Base-by-base conservation (phyloP, 2,888 invertebrate genomes). In the Ceratothoa steindachneri region DNA sequence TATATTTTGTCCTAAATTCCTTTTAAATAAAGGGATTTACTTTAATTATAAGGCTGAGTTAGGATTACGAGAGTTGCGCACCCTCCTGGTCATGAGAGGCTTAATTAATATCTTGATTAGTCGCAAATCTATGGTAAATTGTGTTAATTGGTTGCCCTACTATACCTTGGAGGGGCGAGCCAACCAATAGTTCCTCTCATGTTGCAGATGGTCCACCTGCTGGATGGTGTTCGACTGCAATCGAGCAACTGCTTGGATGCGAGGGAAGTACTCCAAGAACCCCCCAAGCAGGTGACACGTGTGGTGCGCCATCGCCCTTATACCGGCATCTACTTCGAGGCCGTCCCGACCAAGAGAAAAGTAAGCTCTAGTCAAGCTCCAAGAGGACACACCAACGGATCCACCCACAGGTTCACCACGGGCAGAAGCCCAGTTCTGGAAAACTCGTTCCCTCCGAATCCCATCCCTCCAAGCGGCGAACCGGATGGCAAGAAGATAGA, bases 241-340 rank as follows among this genome's bases (percentile, higher is more conserved):
- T 60, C 60, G 1, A 24, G 60, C 12, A n/a, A n/a, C n/a, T 60
- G 60, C 22, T 60, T 60, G 12, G 24, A 24, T 22, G 60, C 60
- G 1, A 24, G 22, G 1, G 60, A 60, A 3, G 24, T 24, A 4
- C 22, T 60, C 27, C 60, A 60, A 60, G n/a, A n/a, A n/a, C 22
- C 60, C 27, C 60, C 60, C 1, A 60, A 60, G 27, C 60, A 60
- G 24, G 60, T 60, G 60, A 60, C 60, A 1, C 19, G 60, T 12
- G 60, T 60, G 2, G 60, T 60, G 27, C 60, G 60, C 1, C 60
- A 60, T 24, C 60, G 60, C 2, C 60, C 60, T 60, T 60, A 60
- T 24, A 60, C 19, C 1, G 60, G 22, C 2, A 12, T 60, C 27
- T 60, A 60, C 3, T 2, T 60, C 60, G 60, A 60, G 12, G 3